A percentile compares a stretch with the other conserved stretches of the same genome.
phyloP scores from a whole-genome alignment of 2,113 vertebrate species.

The Ifrita kowaldi region DNA sequence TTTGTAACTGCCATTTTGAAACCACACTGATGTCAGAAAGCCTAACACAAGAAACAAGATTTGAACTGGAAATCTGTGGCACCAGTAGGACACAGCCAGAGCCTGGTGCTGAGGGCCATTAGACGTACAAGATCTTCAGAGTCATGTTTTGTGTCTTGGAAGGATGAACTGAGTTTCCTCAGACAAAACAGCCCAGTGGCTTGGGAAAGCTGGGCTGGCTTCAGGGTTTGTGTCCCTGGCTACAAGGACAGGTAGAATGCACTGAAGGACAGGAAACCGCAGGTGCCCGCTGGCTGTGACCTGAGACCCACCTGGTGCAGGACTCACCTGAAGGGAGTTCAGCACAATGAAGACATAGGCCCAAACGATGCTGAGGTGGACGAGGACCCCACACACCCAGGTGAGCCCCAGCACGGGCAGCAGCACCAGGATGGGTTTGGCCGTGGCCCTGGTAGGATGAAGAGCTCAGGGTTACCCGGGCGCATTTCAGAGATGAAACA shows the following conservation, averaged over 20 bases:
- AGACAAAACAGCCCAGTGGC: not conserved
- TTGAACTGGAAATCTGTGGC: not conserved
- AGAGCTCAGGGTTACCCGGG: not conserved
- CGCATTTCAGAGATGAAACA: not conserved
- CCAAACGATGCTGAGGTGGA: slow-evolving; percentile 81
- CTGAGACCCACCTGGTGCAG: fast-evolving
- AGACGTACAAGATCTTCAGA: not conserved
- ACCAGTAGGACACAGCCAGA: not conserved
- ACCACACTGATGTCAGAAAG: not conserved
- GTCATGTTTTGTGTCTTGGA: not conserved
- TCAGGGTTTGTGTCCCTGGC: not conserved
- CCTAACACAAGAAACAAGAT: not conserved
- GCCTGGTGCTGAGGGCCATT: not conserved
- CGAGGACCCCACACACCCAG: slow-evolving; percentile 87
- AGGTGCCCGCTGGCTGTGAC: not conserved
- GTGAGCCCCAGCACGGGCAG: slow-evolving; percentile 88
- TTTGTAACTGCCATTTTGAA: not conserved
- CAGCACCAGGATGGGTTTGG: slow-evolving; percentile 85
- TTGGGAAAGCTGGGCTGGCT: not conserved
- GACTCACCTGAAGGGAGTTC: slow-evolving; percentile 88
- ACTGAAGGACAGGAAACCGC: not conserved
- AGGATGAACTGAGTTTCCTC: not conserved
- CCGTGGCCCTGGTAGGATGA: slow-evolving; percentile 75
- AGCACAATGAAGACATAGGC: slow-evolving; percentile 84
- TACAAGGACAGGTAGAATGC: not conserved